Evolutionary conservation across 2,797 vertebrate species (phyloP).

Genomic region (Rhinophrynus dorsalis): DNA sequence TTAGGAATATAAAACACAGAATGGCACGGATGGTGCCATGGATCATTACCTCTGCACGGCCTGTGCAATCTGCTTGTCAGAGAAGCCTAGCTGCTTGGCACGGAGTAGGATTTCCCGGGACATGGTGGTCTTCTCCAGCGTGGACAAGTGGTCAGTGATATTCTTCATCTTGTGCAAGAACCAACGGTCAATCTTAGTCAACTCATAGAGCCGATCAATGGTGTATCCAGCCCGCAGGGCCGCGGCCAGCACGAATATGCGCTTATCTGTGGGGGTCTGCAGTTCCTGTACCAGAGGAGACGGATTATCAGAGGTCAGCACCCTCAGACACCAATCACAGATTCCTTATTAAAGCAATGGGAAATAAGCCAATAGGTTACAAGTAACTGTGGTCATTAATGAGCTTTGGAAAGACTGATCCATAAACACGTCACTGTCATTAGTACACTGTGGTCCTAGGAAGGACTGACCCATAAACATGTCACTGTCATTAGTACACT

Average conservation of each 20-base stretch:
- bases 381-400: not conserved
- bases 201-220: slow-evolving; percentile 86
- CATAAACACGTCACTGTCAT: not conserved
- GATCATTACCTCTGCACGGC: slow-evolving; percentile 85
- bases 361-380: too few relatives aligned
- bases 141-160: slow-evolving; percentile 79
- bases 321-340: not conserved
- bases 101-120: slow-evolving; percentile 76
- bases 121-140: slow-evolving; percentile 82
- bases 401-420: not conserved
- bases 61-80: slow-evolving; percentile 92
- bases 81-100: slow-evolving; percentile 95
- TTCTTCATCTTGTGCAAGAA: slow-evolving; percentile 97
- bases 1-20: too few relatives aligned
- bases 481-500: not conserved
- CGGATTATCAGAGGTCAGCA: not conserved
- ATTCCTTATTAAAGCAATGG: too few relatives aligned
- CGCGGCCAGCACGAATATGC: slow-evolving; percentile 91
- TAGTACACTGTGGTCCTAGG: not conserved
- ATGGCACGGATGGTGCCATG: too few relatives aligned
- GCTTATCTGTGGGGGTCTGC: slow-evolving; percentile 92
- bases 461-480: not conserved
- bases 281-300: slow-evolving; percentile 74
- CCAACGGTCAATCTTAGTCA: slow-evolving; percentile 96
- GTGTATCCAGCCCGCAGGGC: slow-evolving; percentile 83